A percentile compares a stretch with the other conserved stretches of the same genome.
Conservation (phyloP, 2,888 invertebrate species). For the Philopedon plagiatum region DNA sequence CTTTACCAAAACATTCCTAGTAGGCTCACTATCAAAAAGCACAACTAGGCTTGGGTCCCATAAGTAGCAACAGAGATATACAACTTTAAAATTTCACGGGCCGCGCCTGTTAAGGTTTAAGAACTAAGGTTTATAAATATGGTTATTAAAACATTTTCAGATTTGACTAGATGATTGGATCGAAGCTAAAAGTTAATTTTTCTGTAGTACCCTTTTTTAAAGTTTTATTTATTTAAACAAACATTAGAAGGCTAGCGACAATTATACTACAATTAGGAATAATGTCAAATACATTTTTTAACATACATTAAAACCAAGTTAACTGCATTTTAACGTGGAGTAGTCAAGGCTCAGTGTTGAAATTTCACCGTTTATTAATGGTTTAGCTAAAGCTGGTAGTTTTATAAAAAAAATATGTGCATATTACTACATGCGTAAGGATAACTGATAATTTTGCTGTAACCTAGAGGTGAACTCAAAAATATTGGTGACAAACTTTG, state of each 20-base stretch:
- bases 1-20: no score
- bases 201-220: no score
- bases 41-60: no score
- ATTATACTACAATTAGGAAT: constrained; percentile 8
- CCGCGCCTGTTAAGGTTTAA: no score
- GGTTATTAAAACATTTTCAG: no score
- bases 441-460: background rate
- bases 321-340: background rate
- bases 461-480: constrained; percentile 2
- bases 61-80: no score
- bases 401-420: background rate
- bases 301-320: constrained; percentile 19
- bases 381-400: background rate
- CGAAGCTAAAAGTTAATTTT: no score
- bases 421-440: background rate
- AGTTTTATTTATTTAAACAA: background rate
- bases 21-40: no score
- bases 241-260: no score
- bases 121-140: no score
- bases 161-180: no score
- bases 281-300: constrained; percentile 19
- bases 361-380: background rate
- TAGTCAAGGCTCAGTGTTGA: constrained; percentile 27
- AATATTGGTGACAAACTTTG: background rate
- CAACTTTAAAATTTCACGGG: no score